Base-by-base conservation (phyloP, 2,797 vertebrate species). In the Cryptoprocta ferox region DNA sequence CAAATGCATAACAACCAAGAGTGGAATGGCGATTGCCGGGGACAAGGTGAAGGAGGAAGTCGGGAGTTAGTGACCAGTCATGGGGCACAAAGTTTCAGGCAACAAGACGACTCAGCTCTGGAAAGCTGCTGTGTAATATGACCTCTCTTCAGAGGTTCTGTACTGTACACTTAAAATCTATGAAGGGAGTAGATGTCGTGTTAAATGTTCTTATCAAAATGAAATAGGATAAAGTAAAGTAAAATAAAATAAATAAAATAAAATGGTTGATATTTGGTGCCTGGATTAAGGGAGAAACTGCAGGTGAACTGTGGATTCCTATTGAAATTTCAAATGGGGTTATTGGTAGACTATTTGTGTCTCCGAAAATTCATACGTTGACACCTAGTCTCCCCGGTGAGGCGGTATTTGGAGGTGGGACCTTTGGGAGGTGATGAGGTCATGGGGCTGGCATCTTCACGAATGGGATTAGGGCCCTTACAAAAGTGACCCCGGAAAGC, bases 261-360 rank as follows among this genome's bases (percentile, higher is more conserved):
- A 2, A 35, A 45, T 0, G 39, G 6, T 3, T 19, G 32, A 28
- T 3, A 0, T 65, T 14, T 39, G 65, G 18, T 59, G 32, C 9
- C 3, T 6, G 37, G 24, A 37, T 39, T 45, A 21, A 35, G 45
- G 6, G 35, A 45, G 24, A 11, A 13, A 79, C 35, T 3, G 32
- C 3, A 7, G 12, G 4, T 82, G 32, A 68, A 68, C 45, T 15
- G 13, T 19, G 2, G 28, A 39, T 6, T 63, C 10, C 3, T 12
- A 9, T 18, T 39, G 14, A 59, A 28, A 19, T 45, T 42, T 63
- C 48, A 32, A 2, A 39, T 4, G 11, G 3, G 6, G 6, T 32
- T 61, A 28, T 16, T 15, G 26, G 15, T 28, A 61, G 50, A 80
- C 24, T 5, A 4, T 59, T 80, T 19, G 21, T 80, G 24, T 37